Evolutionary conservation across 2,113 vertebrate species (phyloP).

Genomic region (Lathamus discolor): DNA sequence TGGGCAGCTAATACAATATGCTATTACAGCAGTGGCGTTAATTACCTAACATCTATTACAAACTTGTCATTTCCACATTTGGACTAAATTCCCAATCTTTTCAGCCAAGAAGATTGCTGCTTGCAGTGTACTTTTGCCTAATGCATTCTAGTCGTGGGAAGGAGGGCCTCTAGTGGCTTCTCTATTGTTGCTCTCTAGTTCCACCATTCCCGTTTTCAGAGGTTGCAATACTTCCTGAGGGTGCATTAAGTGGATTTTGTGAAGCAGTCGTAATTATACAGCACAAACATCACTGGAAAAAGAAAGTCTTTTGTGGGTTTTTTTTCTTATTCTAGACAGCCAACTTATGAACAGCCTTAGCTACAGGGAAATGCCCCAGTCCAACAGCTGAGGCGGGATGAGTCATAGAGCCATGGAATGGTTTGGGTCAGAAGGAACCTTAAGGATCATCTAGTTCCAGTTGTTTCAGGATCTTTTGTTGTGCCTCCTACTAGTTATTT

Average conservation of each 20-base stretch:
- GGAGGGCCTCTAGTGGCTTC: neutral
- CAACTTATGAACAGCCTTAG: slow-evolving; percentile 28
- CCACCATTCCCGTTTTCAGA: slow-evolving; percentile 34
- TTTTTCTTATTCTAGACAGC: neutral
- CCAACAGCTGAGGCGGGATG: slow-evolving; percentile 13
- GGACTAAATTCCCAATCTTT: neutral
- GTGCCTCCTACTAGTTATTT: slow-evolving; percentile 23
- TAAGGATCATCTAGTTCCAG: neutral
- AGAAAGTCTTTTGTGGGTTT: slow-evolving; percentile 10
- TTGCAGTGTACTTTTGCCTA: neutral
- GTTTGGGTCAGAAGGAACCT: neutral
- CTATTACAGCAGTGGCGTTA: neutral
- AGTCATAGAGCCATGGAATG: neutral
- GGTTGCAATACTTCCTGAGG: neutral
- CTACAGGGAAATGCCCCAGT: slow-evolving; percentile 7
- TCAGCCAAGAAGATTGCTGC: neutral
- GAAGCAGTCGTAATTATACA: neutral
- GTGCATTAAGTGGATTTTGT: neutral
- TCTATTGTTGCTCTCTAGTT: neutral
- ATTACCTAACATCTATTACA: neutral
- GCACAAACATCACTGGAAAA: neutral
- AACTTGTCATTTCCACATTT: neutral
- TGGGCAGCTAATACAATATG: neutral
- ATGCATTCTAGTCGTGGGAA: neutral
- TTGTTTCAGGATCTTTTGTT: neutral